Evolutionary conservation across 2,888 invertebrate genomes (phyloP), one percentile per base, ranked within the genome.

Genomic region (Conchocele bisecta): DNA sequence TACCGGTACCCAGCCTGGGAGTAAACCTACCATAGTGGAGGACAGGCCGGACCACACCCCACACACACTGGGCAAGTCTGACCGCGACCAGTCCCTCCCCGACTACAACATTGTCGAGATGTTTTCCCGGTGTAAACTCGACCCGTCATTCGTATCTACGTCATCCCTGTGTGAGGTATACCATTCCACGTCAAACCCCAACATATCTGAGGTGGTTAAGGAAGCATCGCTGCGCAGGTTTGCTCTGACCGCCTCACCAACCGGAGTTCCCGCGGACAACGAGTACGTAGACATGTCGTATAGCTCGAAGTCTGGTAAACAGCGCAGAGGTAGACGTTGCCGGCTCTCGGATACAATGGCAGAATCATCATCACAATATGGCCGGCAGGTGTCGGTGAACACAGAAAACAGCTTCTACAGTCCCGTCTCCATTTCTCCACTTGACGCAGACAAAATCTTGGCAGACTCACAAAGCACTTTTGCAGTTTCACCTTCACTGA

Each of bases 391-490:
- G 4, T 17, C 39, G 22, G 35, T 20, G 2, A 35, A 24, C 28
- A 3, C 20, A n/a, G n/a, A 53, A 15, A 33, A 11, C 31, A 29
- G 24, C 17, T 50, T 60, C 3, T 65, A 41, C 15, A 58, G 50
- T 22, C 75, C 72, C 6, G 31, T 53, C 4, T 44, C 56, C 26
- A 73, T 86, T 41, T 83, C 86, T 22, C 85, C 86, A 1, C 56
- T 85, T 3, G 82, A 86, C 73, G 81, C 81, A 13, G 60, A 70
- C 7, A 82, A 77, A 53, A 63, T 85, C 29, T 84, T 81, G 81
- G 81, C 82, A 28, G 82, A 82, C 44, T 67, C 73, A 24, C 46
- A 72, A 29, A 44, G 29, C 11, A 64, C 65, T 50, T 46, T 65
- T n/a, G 54, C 28, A 7, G 5, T 48, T 4, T 46, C 37, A 29